Evolutionary conservation across 2,888 invertebrate species (phyloP), one percentile per base, ranked within the genome.

Genomic region (Fissipunctia ypsillon): DNA sequence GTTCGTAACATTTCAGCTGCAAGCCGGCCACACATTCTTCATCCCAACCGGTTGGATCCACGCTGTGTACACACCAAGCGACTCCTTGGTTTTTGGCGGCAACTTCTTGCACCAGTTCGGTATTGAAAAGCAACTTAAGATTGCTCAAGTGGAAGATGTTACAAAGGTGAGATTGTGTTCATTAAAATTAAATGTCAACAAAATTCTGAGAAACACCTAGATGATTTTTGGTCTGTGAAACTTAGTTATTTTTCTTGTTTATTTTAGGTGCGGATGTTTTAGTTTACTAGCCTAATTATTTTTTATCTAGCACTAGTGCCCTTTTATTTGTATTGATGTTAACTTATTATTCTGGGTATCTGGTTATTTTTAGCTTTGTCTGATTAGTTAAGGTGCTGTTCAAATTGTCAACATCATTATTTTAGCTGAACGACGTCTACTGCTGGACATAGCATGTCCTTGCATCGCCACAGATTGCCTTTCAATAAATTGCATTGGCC

Each of bases 31-130:
- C 93, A 99, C 99, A 2, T 98, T 99, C 93, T 99, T 99, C 93
- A 99, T 99, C 88, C 99, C 99, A 16, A 99, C 99, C 22, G 99
- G 99, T 0, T 99, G 99, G 99, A 99, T 99, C 81, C 99, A 99
- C 96, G 99, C 99, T 1, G 99, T 99, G 5, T 99, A 98, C 94
- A 99, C 99, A 0, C 99, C 99, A 2, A 97, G 98, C 76, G 99
- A 99, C 94, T 99, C 99, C 0, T 96, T 99, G 10, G 99, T 99
- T 6, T 99, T 99, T 94, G 99, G 99, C 6, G 99, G 99, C 0
- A 99, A 99, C 94, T 99, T 99, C 94, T 96, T 99, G 68, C 99
- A 99, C 92, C 99, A 98, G 84, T 99, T 99, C 91, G 99, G 99
- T 25, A 99, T 99, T 86, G 98, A 99, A 81, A 99, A 99, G 91